These are phyloP conservation scores for Euphydryas editha DNA, from an alignment of 2,888 invertebrate species.

Conservation along the genomic window DNA sequence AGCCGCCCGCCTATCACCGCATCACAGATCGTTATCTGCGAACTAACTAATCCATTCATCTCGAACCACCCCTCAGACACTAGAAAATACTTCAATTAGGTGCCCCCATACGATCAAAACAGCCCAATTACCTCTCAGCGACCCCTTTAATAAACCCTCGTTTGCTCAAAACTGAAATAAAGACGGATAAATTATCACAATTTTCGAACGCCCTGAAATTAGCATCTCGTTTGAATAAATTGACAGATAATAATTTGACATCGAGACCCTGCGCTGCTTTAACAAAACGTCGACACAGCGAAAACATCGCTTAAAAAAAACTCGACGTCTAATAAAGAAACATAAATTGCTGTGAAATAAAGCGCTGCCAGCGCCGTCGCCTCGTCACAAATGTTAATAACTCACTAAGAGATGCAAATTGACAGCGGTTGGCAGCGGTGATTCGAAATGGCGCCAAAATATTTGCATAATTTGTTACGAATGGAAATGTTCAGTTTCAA, in stretches of 20 bases:
- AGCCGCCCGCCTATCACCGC: constrained; percentile 44
- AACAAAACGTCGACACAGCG: constrained; percentile 34
- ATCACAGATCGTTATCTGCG: constrained; percentile 67
- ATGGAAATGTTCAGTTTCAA: constrained; percentile 60
- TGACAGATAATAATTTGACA: constrained; percentile 70
- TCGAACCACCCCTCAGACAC: constrained; percentile 69
- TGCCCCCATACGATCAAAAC: constrained; percentile 68
- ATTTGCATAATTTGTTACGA: constrained; percentile 76
- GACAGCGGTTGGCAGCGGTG: constrained; percentile 74
- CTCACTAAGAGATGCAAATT: constrained; percentile 78
- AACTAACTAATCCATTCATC: constrained; percentile 77
- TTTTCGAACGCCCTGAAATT: constrained; percentile 74
- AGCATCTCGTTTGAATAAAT: constrained; percentile 80
- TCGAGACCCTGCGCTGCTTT: constrained; percentile 61
- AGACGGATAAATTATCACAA: constrained; percentile 75
- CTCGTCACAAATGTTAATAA: constrained; percentile 61
- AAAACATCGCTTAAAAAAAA: constrained; percentile 34
- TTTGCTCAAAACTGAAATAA: constrained; percentile 72
- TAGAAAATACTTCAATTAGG: constrained; percentile 78
- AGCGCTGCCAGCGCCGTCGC: constrained; percentile 53
- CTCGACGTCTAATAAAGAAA: constrained; percentile 23
- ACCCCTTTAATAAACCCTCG: constrained; percentile 75
- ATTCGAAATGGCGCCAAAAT: constrained; percentile 74
- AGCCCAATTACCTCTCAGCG: constrained; percentile 74
- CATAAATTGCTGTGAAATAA: constrained; percentile 27